Evolutionary conservation across 2,797 vertebrate species (phyloP).

Genomic region (Amphiprion clarkii): DNA sequence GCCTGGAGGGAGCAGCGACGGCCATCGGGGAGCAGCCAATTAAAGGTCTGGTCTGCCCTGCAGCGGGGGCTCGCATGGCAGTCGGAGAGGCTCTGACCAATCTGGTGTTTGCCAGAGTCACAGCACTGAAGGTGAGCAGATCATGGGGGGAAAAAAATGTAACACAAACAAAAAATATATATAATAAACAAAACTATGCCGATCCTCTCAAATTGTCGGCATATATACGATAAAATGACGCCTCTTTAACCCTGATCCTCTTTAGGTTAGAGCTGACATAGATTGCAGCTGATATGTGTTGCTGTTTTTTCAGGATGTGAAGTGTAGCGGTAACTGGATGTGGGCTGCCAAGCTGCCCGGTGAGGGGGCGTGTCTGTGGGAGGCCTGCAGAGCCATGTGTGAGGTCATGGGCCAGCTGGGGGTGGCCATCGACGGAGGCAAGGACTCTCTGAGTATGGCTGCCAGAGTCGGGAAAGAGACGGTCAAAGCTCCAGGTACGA

Average conservation of each 20-base stretch:
- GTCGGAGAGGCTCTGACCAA: conserved; percentile 95
- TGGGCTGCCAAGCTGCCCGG: conserved; percentile 93
- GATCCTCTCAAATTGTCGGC: neutral
- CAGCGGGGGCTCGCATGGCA: conserved; percentile 90
- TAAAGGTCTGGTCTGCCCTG: conserved; percentile 91
- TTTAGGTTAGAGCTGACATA: neutral
- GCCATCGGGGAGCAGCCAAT: conserved; percentile 95
- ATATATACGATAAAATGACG: too few species aligned
- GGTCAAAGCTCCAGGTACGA: conserved; percentile 91
- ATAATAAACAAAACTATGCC: neutral
- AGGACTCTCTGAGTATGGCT: conserved; percentile 97
- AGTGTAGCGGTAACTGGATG: conserved; percentile 98
- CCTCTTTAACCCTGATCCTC: too few species aligned
- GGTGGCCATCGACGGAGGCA: conserved; percentile 93
- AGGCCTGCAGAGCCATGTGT: conserved; percentile 91
- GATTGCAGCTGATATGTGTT: neutral
- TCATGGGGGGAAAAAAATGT: neutral
- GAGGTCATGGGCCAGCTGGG: conserved; percentile 89
- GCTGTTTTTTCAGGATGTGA: conserved; percentile 87
- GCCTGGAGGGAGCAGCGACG: conserved; percentile 89
- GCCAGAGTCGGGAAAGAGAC: conserved; percentile 89
- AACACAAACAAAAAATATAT: neutral
- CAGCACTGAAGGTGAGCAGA: conserved; percentile 86
- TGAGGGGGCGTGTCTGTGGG: conserved; percentile 88
- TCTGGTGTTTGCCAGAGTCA: conserved; percentile 91